Evolutionary conservation across 2,888 invertebrate species (phyloP), one percentile per base, ranked within the genome.

Genomic region (Cryptocheilus praepositus): DNA sequence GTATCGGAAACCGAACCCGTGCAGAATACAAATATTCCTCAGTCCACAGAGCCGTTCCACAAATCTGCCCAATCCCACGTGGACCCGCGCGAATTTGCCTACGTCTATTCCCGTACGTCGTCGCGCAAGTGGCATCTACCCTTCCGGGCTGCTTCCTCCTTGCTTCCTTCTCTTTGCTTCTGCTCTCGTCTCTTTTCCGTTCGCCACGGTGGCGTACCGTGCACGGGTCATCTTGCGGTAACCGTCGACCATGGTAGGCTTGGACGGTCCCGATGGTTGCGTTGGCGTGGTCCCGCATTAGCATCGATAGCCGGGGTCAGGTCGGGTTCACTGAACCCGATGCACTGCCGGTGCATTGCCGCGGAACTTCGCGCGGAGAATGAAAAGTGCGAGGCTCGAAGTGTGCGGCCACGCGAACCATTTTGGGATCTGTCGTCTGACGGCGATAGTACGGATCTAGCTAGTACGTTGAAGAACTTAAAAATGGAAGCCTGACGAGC

Each of bases 231-330:
- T 62, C 25, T 67, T 70, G 72, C 66, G 73, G 73, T 76, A 73
- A 75, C 72, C 67, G 70, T 54, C 46, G 19, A 55, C 49, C 15
- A 13, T 52, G 36, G 36, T 52, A 52, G 51, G 43, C 64, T 56
- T 25, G 25, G 25, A 25, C 55, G 76, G 69, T 70, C 77, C 73
- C 68, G 62, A 60, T 60, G 64, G 7, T 58, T 79, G 82, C 81
- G 81, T 84, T 77, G 81, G 82, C 82, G 80, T 82, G 77, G 74
- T 82, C 81, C 81, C 81, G 81, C 81, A 84, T 84, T 85, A 85
- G 81, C 86, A 85, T 86, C 83, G 86, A 85, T 86, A 83, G 83
- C 83, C 71, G 84, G 83, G 85, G 85, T 85, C 86, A 85, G 80
- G 79, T 79, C 75, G 79, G 79, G 86, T 86, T 86, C 83, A 83